Evolutionary conservation across 1,140 invertebrate genomes (phyloP).

Genomic region (Mactra quadrangularis): DNA sequence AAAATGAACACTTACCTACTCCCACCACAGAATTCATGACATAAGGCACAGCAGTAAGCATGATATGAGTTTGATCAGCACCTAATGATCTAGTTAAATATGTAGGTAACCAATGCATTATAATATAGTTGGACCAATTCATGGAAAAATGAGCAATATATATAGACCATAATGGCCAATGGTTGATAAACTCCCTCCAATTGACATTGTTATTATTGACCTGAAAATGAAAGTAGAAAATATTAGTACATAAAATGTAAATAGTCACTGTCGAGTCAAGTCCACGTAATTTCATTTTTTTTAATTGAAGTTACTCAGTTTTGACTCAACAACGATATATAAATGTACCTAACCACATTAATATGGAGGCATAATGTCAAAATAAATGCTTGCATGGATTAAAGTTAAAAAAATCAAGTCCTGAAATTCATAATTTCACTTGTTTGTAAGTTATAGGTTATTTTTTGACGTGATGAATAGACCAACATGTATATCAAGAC

Average conservation of each 20-base stretch:
- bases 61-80: conserved; percentile 89
- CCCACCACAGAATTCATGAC: conserved; percentile 90
- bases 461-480: too few species aligned
- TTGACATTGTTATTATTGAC: conserved; percentile 85
- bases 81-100: conserved; percentile 89
- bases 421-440: too few species aligned
- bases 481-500: too few species aligned
- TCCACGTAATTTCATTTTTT: too few species aligned
- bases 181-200: conserved; percentile 89
- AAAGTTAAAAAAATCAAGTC: too few species aligned
- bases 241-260: background rate
- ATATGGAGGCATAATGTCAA: too few species aligned
- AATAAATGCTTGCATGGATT: too few species aligned
- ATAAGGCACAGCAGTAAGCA: conserved; percentile 91
- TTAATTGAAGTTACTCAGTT: too few species aligned
- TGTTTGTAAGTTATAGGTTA: too few species aligned
- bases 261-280: background rate
- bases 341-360: too few species aligned
- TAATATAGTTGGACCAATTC: conserved; percentile 94
- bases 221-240: conserved; percentile 83
- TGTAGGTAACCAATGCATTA: conserved; percentile 93
- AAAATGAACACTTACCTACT: conserved; percentile 88
- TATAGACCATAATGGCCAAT: conserved; percentile 91
- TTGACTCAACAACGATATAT: too few species aligned
- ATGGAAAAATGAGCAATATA: conserved; percentile 93